A percentile compares a stretch with the other conserved stretches of the same genome.
phyloP scores from a whole-genome alignment of 2,888 invertebrate species.

The Elysia crispata region DNA sequence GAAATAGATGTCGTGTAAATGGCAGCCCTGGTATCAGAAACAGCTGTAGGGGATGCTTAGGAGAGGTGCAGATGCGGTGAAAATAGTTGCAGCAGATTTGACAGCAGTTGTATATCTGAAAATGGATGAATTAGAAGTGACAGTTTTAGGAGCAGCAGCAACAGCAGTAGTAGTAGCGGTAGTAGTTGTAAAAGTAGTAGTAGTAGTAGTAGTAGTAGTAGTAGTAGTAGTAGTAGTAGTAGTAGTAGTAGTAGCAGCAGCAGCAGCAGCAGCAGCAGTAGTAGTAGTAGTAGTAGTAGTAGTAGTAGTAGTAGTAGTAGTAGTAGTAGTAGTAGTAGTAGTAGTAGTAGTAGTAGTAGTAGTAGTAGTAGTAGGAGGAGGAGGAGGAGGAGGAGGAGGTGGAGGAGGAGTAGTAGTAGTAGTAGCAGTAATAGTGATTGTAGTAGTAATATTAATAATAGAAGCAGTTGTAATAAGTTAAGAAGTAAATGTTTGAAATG shows the following conservation, averaged over 20 bases:
- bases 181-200: neutral
- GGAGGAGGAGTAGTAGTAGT: neutral
- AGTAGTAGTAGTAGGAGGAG: neutral
- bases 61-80: too few species aligned
- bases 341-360: neutral
- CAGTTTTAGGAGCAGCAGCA: neutral
- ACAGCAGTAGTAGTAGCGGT: neutral
- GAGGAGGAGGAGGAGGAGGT: neutral
- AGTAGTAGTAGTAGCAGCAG: neutral
- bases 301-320: slow-evolving; percentile 7
- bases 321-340: neutral
- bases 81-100: neutral
- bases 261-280: neutral
- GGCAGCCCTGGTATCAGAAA: too few species aligned
- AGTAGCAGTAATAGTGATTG: slow-evolving; percentile 16
- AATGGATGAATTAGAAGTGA: neutral
- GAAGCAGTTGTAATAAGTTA: too few species aligned
- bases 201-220: slow-evolving; percentile 4
- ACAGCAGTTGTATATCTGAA: neutral
- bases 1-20: too few species aligned
- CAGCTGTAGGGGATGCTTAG: too few species aligned
- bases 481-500: too few species aligned
- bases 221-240: slow-evolving; percentile 4
- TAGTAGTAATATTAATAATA: slow-evolving; percentile 15
- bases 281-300: neutral